Evolutionary conservation across 2,888 invertebrate genomes (phyloP).

Genomic region (Leucania comma): DNA sequence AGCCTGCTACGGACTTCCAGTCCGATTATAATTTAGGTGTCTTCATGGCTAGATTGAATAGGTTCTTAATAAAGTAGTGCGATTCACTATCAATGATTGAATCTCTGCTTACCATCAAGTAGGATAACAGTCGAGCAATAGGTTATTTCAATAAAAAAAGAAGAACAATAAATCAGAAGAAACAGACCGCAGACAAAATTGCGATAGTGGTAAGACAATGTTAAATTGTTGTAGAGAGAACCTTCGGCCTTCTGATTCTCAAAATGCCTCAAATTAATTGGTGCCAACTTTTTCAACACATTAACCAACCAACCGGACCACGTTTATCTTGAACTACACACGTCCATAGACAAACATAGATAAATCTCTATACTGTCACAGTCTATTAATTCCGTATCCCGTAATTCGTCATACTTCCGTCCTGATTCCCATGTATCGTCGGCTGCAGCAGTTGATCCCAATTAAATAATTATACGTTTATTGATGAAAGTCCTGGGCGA

Average conservation of each 20-base stretch:
- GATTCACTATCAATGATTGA: too few relatives aligned
- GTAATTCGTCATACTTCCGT: constrained; percentile 57
- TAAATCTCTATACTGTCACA: constrained; percentile 36
- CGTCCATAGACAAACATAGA: constrained; percentile 24
- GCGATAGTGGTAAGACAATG: too few relatives aligned
- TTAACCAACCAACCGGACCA: background rate
- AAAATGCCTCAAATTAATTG: constrained; percentile 5
- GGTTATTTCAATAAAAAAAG: too few relatives aligned
- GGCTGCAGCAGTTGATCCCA: constrained; percentile 67
- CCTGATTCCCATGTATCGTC: constrained; percentile 58
- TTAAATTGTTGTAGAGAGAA: too few relatives aligned
- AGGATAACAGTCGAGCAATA: too few relatives aligned
- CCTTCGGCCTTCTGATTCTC: background rate
- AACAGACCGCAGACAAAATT: background rate
- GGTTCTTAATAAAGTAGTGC: too few relatives aligned
- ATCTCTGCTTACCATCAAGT: too few relatives aligned
- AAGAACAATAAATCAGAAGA: too few relatives aligned
- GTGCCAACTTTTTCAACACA: background rate
- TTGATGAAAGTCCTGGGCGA: constrained; percentile 68
- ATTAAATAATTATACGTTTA: constrained; percentile 79
- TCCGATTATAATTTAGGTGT: too few relatives aligned
- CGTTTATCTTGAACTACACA: constrained; percentile 6
- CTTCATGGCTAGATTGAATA: too few relatives aligned
- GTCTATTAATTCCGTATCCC: constrained; percentile 47
- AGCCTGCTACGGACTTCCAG: too few relatives aligned